Base-by-base conservation (phyloP, 2,113 vertebrate species). In the Hemicordylus capensis region DNA sequence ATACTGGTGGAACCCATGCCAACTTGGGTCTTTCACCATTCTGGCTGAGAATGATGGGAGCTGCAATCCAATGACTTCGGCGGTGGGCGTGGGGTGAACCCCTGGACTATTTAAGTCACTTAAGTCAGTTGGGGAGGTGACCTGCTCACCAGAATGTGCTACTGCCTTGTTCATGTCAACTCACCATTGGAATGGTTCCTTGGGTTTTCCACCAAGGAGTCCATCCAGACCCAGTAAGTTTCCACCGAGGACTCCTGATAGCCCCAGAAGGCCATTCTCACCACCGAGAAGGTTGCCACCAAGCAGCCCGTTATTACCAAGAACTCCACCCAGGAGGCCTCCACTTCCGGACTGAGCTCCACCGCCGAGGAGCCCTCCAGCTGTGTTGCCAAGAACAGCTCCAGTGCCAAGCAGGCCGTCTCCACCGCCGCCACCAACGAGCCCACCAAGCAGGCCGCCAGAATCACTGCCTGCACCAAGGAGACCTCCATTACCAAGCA, bases 401-500 rank as follows among this genome's bases (percentile, higher is more conserved):
- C 42, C 56, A 54, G 10, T 46, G 6, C 31, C 48, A 26, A 87
- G 54, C 5, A 69, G 42, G 2, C 69, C 83, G 9, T 15, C 14
- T 4, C 17, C 42, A 4, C 34, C 17, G 10, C 56, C 42, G 9
- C 69, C 76, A 20, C 56, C 51, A 42, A 24, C 6, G 59, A 48
- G 1, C 0, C 37, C 54, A 9, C 77, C 67, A 1, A 84, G 77
- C 2, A 75, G 0, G 0, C 64, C 61, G 20, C 59, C 69, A 78
- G 85, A 0, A 34, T 77, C 85, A 83, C 82, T 76, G 81, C 86
- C 93, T 91, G 86, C 70, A 88, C 88, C 1, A 88, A 75, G 8
- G 51, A 91, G 34, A 2, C 72, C 89, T 3, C 76, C 85, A 66
- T 85, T 31, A 31, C 88, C 90, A 8, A 84, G 84, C 84, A 92